Base-by-base conservation (phyloP, 1,140 invertebrate genomes). In the Pygmarrhopalites habei region DNA sequence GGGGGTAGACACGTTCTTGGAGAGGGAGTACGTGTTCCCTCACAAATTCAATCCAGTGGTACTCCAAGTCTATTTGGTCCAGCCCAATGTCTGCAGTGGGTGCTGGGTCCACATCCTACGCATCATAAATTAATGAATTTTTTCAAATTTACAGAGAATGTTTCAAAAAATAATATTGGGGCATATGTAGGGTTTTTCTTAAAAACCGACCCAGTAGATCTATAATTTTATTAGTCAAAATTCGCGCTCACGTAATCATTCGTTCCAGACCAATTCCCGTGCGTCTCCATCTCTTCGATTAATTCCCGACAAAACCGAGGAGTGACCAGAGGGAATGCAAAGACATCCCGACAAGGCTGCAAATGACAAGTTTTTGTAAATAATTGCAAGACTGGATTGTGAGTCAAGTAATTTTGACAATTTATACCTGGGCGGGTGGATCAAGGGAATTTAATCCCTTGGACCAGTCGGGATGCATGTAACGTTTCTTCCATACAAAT, bases 321-420 rank as follows among this genome's bases (percentile, higher is more conserved):
- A 1, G 83, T 86, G 19, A 89, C 83, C 58, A 99, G 82, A 17
- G 95, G 94, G 76, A 98, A 97, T 91, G 95, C 97, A 75, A 87
- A 99, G 0, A 99, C 96, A 80, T 99, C 96, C 0, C 95, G 88
- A 75, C 96, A 99, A 0, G 95, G 93, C 87, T 98, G 76, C 10
- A 12, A 29, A 44, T 43, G 19, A 44, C 30, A 58, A 47, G 3
- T 30, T 26, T 1, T 4, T 39, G 2, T 14, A 12, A 57, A n/a
- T 41, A 41, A 41, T n/a, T 12, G n/a, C 39, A 12, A 41, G 39
- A 41, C 12, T 12, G n/a, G 39, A 12, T 12, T n/a, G n/a, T 41
- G 12, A 41, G n/a, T 41, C 39, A n/a, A 41, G 39, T n/a, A 41
- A 12, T 41, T n/a, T 12, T 41, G 39, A 41, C 39, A 41, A n/a